Conservation (phyloP, 2,797 vertebrate genomes). For the Anabas testudineus region DNA sequence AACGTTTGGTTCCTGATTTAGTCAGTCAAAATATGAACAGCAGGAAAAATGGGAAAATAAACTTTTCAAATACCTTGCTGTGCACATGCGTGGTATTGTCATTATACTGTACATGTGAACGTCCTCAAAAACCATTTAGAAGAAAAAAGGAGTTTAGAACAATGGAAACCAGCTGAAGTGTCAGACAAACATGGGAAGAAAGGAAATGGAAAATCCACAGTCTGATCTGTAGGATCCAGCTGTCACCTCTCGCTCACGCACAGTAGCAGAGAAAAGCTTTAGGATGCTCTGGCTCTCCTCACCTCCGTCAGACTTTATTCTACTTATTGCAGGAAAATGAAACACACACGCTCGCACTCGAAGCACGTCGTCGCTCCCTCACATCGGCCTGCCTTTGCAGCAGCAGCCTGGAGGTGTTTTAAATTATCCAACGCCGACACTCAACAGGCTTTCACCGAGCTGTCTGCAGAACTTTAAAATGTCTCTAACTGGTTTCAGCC, state of each 20-base stretch:
- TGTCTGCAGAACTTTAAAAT: slow-evolving; percentile 32
- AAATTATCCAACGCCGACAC: slow-evolving; percentile 31
- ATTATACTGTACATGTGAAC: slow-evolving; percentile 57
- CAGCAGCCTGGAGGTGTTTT: slow-evolving; percentile 24
- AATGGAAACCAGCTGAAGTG: slow-evolving; percentile 57
- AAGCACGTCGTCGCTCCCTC: slow-evolving; percentile 4
- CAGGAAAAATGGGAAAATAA: slow-evolving; percentile 27
- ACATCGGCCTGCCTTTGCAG: slow-evolving; percentile 10
- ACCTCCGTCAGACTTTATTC: slow-evolving; percentile 49
- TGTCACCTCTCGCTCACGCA: slow-evolving; percentile 56
- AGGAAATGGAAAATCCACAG: slow-evolving; percentile 76
- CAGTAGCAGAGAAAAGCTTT: slow-evolving; percentile 44
- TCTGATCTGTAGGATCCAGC: slow-evolving; percentile 44
- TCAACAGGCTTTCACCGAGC: slow-evolving; percentile 23
- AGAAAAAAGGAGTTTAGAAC: slow-evolving; percentile 32
- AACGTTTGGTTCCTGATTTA: background rate
- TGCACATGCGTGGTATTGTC: slow-evolving; percentile 70
- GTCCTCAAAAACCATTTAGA: slow-evolving; percentile 40
- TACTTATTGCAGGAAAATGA: slow-evolving; percentile 39
- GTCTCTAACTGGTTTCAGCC: slow-evolving; percentile 10
- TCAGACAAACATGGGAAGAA: slow-evolving; percentile 49
- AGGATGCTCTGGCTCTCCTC: slow-evolving; percentile 47
- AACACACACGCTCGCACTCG: slow-evolving; percentile 10
- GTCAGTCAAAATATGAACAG: slow-evolving; percentile 11
- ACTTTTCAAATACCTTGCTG: slow-evolving; percentile 15